Evolutionary conservation across 2,888 invertebrate genomes (phyloP).

Genomic region (Drosophila limbata): DNA sequence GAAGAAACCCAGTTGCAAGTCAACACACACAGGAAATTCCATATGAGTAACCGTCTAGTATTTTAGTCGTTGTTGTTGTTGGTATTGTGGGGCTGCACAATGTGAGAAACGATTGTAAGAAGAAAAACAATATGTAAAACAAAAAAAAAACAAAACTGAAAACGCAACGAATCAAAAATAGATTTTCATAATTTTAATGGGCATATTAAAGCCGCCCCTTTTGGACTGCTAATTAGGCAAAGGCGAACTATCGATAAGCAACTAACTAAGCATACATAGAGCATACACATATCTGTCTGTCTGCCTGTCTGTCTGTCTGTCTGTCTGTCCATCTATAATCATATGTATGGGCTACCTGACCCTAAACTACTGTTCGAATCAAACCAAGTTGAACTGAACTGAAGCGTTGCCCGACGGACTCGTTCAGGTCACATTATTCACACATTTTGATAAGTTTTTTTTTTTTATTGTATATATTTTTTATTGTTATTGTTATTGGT

Average conservation of each 20-base stretch:
- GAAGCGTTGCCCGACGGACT: conserved; percentile 55
- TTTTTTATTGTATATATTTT: not conserved
- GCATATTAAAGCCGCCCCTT: conserved; percentile 76
- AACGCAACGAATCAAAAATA: conserved; percentile 46
- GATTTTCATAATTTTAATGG: conserved; percentile 79
- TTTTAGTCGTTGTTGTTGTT: not conserved
- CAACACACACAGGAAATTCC: conserved; percentile 53
- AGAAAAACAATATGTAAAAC: not conserved
- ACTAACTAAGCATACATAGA: conserved; percentile 7
- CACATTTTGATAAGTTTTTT: conserved; percentile 68
- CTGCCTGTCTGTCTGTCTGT: conserved; percentile 10
- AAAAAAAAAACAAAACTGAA: conserved; percentile 4
- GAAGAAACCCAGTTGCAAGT: conserved; percentile 8
- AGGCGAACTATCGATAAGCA: conserved; percentile 20
- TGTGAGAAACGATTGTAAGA: conserved; percentile 44
- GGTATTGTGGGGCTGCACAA: conserved; percentile 19
- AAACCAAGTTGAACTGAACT: conserved; percentile 2
- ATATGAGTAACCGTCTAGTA: conserved; percentile 53
- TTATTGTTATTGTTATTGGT: conserved; percentile 14
- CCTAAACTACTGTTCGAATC: conserved; percentile 50
- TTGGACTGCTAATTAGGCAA: conserved; percentile 66
- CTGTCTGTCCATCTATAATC: conserved; percentile 21
- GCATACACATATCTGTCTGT: too few species aligned
- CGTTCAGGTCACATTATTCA: conserved; percentile 76
- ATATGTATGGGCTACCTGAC: conserved; percentile 50